Evolutionary conservation across 2,888 invertebrate species (phyloP), one percentile per base, ranked within the genome.

Genomic region (Tanytarsus gracilentus): DNA sequence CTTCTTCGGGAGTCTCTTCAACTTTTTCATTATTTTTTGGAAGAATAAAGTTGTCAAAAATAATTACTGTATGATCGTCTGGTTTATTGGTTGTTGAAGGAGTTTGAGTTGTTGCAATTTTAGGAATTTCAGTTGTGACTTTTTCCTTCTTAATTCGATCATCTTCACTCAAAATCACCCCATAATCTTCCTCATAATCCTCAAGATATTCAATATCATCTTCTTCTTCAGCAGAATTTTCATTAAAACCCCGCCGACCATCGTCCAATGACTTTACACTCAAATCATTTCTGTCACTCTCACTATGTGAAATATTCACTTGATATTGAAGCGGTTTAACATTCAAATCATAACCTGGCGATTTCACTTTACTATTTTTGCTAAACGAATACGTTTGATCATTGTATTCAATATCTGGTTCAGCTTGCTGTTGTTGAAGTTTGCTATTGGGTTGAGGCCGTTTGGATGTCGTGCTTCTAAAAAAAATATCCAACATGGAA

Each of bases 21-120:
- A 67, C 65, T 65, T 73, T 71, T 52, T 70, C 71, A 48, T 65
- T 67, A 21, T 70, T 69, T 44, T 67, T 70, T 8, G 68, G 67
- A 4, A 68, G 63, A 61, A 65, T 67, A 55, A 68, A 68, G 55
- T 69, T 68, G 1, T 67, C 67, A 7, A 67, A 67, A n/a, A 69
- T 61, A 52, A 68, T 72, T 44, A 62, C 69, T 52, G 66, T 67
- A 61, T 68, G 64, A 14, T 63, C 61, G 25, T 61, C 63, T 30
- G 59, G 61, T n/a, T 50, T 58, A 11, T 16, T 30, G 27, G 51
- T 60, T 16, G 55, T 26, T 25, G 30, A 16, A 25, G 11, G 2
- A 11, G 56, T 27, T 11, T 29, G n/a, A 6, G 11, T 44, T 33
- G 53, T 53, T 6, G 53, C 49, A 4, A 55, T 52, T 1, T 40